Conservation (phyloP, 2,113 vertebrate genomes). For the Pogona vitticeps region DNA sequence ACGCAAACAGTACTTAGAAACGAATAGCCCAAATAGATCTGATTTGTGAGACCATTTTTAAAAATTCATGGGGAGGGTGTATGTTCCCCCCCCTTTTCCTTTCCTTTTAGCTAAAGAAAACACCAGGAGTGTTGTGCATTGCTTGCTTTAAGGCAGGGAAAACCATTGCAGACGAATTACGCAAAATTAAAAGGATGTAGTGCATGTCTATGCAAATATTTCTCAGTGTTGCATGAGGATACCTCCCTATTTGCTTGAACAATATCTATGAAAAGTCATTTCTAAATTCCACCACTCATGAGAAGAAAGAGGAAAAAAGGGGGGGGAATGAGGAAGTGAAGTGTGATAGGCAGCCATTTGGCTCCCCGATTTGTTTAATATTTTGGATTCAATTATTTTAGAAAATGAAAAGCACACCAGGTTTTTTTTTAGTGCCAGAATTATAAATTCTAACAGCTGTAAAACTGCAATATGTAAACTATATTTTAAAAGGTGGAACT, state of each 20-base stretch:
- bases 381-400: background rate
- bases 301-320: background rate
- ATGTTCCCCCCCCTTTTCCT: background rate
- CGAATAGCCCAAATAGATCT: background rate
- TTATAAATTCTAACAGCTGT: background rate
- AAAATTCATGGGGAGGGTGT: background rate
- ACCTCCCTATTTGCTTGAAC: background rate
- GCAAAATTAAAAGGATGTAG: slow-evolving; percentile 15
- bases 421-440: background rate
- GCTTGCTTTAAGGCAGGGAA: background rate
- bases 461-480: slow-evolving; percentile 42
- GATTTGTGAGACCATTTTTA: slow-evolving; percentile 22
- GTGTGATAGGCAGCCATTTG: background rate
- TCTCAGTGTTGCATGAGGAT: background rate
- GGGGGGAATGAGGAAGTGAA: background rate
- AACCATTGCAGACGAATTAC: background rate
- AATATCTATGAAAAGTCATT: background rate
- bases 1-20: background rate
- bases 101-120: slow-evolving; percentile 3
- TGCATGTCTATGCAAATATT: background rate
- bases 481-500: slow-evolving; percentile 38
- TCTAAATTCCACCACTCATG: background rate
- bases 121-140: background rate
- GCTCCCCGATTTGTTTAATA: background rate
- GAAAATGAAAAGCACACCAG: background rate